A percentile compares a stretch with the other conserved stretches of the same genome.
These are phyloP conservation scores for Thermophis baileyi DNA, from an alignment of 2,113 vertebrate genomes.

Conservation along the genomic window DNA sequence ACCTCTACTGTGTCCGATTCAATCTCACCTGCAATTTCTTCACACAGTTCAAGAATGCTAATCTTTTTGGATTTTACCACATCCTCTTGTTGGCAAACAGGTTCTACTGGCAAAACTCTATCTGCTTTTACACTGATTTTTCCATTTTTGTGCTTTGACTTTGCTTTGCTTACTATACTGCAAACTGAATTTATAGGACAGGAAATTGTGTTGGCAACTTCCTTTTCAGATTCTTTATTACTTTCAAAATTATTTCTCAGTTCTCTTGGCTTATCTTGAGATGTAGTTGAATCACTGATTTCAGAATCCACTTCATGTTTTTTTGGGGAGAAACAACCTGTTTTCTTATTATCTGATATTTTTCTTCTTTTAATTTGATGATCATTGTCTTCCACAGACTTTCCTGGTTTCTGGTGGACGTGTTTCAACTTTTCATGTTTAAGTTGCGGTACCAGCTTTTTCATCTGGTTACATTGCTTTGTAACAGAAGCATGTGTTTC, in stretches of 20 bases:
- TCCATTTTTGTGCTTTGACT: slow-evolving; percentile 44
- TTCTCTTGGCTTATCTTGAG: slow-evolving; percentile 19
- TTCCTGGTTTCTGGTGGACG: slow-evolving; percentile 49
- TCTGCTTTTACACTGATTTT: slow-evolving; percentile 59
- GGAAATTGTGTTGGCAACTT: not conserved
- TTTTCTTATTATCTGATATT: slow-evolving; percentile 32
- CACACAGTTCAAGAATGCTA: slow-evolving; percentile 93
- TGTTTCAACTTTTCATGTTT: slow-evolving; percentile 54
- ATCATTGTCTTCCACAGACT: slow-evolving; percentile 57
- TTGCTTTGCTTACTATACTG: slow-evolving; percentile 49
- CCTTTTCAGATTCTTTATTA: slow-evolving; percentile 40
- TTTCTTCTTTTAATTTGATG: slow-evolving; percentile 41
- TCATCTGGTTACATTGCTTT: slow-evolving; percentile 55
- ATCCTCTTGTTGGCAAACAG: slow-evolving; percentile 38
- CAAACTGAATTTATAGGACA: slow-evolving; percentile 48
- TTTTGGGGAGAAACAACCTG: slow-evolving; percentile 59
- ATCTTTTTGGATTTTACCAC: slow-evolving; percentile 77
- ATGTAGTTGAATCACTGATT: slow-evolving; percentile 24
- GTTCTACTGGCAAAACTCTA: slow-evolving; percentile 43
- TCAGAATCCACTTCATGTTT: slow-evolving; percentile 55
- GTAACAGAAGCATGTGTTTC: slow-evolving; percentile 43
- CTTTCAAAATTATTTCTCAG: slow-evolving; percentile 36
- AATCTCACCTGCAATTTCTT: slow-evolving; percentile 97
- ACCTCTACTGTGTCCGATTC: slow-evolving; percentile 92
- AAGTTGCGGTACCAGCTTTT: slow-evolving; percentile 36